Percentiles rank a stretch among this genome's conserved stretches.
Evolutionary conservation across 2,888 invertebrate genomes (phyloP).

Genomic region (Hedya salicella): DNA sequence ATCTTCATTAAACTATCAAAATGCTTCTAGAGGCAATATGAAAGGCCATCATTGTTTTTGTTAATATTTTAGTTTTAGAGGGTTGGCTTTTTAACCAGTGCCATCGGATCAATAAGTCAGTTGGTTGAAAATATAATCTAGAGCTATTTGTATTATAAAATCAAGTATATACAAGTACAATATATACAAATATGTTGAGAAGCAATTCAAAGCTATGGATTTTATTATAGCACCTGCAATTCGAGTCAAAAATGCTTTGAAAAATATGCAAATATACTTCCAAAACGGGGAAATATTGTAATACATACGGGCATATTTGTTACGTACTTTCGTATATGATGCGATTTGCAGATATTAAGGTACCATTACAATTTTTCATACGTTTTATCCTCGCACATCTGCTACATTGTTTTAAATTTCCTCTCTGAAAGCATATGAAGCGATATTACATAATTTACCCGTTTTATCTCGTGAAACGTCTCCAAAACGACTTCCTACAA

Average conservation of each 20-base stretch:
- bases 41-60: no score
- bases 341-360: conserved; percentile 41
- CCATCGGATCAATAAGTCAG: no score
- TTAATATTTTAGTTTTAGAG: no score
- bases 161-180: neutral
- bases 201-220: neutral
- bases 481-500: conserved; percentile 49
- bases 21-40: no score
- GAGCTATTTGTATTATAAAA: neutral
- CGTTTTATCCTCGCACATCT: conserved; percentile 40
- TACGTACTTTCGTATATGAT: conserved; percentile 23
- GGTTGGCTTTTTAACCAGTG: no score
- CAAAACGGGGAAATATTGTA: conserved; percentile 14
- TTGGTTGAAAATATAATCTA: neutral
- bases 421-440: conserved; percentile 42
- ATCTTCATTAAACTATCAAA: no score
- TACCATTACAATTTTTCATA: conserved; percentile 41
- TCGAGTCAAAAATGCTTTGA: conserved; percentile 9
- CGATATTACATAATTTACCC: conserved; percentile 56
- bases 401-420: conserved; percentile 51
- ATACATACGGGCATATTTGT: conserved; percentile 21
- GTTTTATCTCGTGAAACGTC: conserved; percentile 52
- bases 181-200: neutral
- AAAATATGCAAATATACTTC: conserved; percentile 22
- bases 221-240: conserved; percentile 13